Evolutionary conservation across 2,888 invertebrate species (phyloP).

Genomic region (Agrotis segetum): DNA sequence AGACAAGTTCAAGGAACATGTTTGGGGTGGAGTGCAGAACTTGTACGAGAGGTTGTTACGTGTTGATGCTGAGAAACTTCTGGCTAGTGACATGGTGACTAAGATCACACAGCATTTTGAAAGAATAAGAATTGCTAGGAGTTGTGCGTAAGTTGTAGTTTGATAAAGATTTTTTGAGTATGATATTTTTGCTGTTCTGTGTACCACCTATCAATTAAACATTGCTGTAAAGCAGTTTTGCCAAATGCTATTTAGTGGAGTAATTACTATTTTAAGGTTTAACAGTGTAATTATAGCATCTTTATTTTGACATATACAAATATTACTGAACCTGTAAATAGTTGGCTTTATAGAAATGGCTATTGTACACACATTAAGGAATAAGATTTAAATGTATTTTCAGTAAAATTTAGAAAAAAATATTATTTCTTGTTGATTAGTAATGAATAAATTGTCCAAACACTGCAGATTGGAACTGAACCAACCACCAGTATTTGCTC

Average conservation of each 20-base stretch:
- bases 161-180: not conserved
- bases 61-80: conserved; percentile 95
- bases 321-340: no score
- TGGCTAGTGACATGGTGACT: conserved; percentile 95
- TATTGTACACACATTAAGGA: no score
- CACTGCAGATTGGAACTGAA: conserved; percentile 91
- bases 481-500: conserved; percentile 93
- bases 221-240: no score
- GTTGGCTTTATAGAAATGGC: no score
- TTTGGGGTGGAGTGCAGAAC: conserved; percentile 95
- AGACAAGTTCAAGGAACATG: conserved; percentile 94
- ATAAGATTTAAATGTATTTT: no score
- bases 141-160: conserved; percentile 92
- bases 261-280: not conserved
- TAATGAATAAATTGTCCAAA: not conserved
- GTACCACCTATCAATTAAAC: not conserved
- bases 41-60: conserved; percentile 94
- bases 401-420: no score
- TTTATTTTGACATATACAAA: no score
- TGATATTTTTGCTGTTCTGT: not conserved
- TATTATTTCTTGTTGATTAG: not conserved
- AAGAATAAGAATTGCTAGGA: conserved; percentile 94
- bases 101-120: conserved; percentile 96
- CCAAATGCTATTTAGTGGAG: not conserved
- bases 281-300: not conserved